A percentile compares a stretch with the other conserved stretches of the same genome.
Evolutionary conservation across 2,888 invertebrate genomes (phyloP).

Genomic region (Philaethria dido): DNA sequence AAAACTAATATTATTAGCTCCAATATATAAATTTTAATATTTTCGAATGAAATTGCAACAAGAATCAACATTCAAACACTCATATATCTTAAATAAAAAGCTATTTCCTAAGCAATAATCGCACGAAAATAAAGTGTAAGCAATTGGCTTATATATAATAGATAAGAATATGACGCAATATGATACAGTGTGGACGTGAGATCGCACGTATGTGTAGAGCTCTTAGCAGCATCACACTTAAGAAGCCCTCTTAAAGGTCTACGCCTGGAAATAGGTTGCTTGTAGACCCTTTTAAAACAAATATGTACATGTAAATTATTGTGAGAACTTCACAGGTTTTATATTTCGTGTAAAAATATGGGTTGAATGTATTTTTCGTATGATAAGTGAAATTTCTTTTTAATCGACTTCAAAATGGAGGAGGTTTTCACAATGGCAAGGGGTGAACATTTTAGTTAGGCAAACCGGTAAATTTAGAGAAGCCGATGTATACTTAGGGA

Average conservation of each 20-base stretch:
- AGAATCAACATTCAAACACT: too few relatives aligned
- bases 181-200: slow-evolving; percentile 14
- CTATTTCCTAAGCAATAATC: not conserved
- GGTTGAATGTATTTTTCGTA: too few relatives aligned
- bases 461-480: too few relatives aligned
- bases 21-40: too few relatives aligned
- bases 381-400: too few relatives aligned
- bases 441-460: too few relatives aligned
- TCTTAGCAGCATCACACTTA: slow-evolving; percentile 22
- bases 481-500: too few relatives aligned
- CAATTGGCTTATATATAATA: not conserved
- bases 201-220: slow-evolving; percentile 19
- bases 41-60: too few relatives aligned
- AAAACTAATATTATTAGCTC: too few relatives aligned
- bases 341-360: slow-evolving; percentile 10
- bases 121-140: not conserved
- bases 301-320: not conserved
- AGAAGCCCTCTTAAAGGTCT: slow-evolving; percentile 24
- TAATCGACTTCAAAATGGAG: too few relatives aligned
- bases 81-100: not conserved
- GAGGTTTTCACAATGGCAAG: too few relatives aligned
- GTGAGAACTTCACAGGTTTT: not conserved
- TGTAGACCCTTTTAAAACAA: slow-evolving; percentile 22
- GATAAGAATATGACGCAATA: slow-evolving; percentile 14
- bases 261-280: slow-evolving; percentile 22